Evolutionary conservation across 2,797 vertebrate species (phyloP).

Genomic region (Triplophysa yarkandensis): DNA sequence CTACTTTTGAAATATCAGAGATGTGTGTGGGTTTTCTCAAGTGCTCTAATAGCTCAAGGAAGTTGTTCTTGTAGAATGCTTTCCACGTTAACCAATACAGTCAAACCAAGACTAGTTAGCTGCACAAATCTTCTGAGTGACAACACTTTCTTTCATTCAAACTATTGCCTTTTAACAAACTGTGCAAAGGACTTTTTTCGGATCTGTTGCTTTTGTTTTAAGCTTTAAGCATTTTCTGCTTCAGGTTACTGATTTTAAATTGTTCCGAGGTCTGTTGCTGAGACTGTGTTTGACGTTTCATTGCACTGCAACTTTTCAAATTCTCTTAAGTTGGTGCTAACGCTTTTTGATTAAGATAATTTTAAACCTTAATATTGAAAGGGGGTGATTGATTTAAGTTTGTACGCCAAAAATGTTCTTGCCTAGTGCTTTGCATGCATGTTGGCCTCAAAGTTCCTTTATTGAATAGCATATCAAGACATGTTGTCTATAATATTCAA

Average conservation of each 20-base stretch:
- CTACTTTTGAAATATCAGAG: not conserved
- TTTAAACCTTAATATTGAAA: conserved; percentile 29
- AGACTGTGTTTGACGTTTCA: conserved; percentile 63
- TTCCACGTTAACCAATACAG: conserved; percentile 62
- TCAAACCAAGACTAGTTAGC: conserved; percentile 46
- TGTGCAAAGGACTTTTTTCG: conserved; percentile 53
- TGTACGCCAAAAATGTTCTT: conserved; percentile 44
- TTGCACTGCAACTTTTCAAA: conserved; percentile 48
- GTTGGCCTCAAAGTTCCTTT: conserved; percentile 18
- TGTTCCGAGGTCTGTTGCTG: conserved; percentile 49
- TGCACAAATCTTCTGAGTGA: not conserved
- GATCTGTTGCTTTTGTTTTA: conserved; percentile 46
- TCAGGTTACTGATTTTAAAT: conserved; percentile 65
- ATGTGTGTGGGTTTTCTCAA: conserved; percentile 53
- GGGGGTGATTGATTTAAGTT: conserved; percentile 47
- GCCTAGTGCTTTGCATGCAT: conserved; percentile 53
- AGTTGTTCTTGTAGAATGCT: conserved; percentile 59
- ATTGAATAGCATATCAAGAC: conserved; percentile 23
- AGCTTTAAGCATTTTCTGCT: conserved; percentile 34
- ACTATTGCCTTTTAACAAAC: conserved; percentile 43
- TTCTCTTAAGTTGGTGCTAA: conserved; percentile 69
- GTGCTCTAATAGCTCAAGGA: conserved; percentile 77
- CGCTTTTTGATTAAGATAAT: conserved; percentile 42
- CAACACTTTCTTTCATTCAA: conserved; percentile 52
- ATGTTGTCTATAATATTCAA: not conserved